phyloP scores from a whole-genome alignment of 2,113 vertebrate species.

The Zosterops lateralis region DNA sequence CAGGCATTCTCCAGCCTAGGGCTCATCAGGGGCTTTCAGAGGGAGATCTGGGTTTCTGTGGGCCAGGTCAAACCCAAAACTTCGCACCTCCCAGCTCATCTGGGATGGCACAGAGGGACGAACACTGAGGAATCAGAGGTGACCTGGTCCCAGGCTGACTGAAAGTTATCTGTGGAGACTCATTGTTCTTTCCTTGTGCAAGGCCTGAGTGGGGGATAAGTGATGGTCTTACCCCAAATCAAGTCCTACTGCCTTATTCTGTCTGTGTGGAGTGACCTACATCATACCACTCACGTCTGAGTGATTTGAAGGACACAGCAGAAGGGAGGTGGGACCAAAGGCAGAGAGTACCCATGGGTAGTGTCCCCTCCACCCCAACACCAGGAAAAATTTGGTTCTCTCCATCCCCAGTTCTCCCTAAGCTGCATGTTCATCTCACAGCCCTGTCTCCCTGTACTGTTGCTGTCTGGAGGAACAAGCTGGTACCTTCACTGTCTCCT shows the following conservation, averaged over 20 bases:
- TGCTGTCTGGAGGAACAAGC: neutral
- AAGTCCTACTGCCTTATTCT: neutral
- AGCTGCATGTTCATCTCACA: fast-evolving
- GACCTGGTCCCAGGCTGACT: neutral
- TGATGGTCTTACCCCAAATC: neutral
- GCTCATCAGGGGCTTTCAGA: neutral
- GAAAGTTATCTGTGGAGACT: neutral
- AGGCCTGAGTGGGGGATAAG: neutral
- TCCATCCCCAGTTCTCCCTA: neutral
- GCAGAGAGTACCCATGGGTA: neutral
- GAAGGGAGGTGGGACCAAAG: neutral
- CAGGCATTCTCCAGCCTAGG: neutral
- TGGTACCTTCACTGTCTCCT: neutral
- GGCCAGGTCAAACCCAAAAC: neutral
- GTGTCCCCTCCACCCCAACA: neutral
- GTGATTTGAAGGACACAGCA: neutral
- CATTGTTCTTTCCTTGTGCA: neutral
- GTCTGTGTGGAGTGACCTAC: neutral
- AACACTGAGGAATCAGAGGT: neutral
- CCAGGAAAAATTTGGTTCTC: neutral
- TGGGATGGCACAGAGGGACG: neutral
- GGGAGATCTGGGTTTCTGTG: neutral
- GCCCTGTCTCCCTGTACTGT: fast-evolving
- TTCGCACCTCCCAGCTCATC: neutral
- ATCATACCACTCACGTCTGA: neutral